Evolutionary conservation across 2,113 vertebrate species (phyloP).

Genomic region (Thalassoma bifasciatum): DNA sequence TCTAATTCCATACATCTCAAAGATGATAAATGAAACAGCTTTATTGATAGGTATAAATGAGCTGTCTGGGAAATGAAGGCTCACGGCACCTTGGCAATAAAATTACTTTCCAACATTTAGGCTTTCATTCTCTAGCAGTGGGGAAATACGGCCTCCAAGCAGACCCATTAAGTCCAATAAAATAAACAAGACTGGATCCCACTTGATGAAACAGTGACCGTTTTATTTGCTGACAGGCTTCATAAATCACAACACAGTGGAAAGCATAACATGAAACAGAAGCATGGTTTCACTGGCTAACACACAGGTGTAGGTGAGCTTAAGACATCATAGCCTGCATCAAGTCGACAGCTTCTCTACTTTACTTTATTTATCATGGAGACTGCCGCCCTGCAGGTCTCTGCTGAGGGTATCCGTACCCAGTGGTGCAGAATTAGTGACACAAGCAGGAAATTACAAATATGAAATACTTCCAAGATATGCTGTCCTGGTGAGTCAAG

Average conservation of each 20-base stretch:
- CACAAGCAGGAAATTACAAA: conserved; percentile 57
- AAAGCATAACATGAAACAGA: background rate
- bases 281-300: background rate
- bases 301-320: background rate
- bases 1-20: conserved; percentile 29
- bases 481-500: conserved; percentile 43
- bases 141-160: conserved; percentile 29
- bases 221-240: conserved; percentile 55
- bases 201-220: conserved; percentile 49
- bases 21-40: conserved; percentile 46
- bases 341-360: conserved; percentile 2
- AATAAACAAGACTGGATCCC: conserved; percentile 53
- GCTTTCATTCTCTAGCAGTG: conserved; percentile 34
- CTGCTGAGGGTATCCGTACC: conserved; percentile 20
- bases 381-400: background rate
- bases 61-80: conserved; percentile 46
- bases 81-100: conserved; percentile 52
- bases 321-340: conserved; percentile 4
- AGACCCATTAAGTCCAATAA: conserved; percentile 55
- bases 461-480: conserved; percentile 57
- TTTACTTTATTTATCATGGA: conserved; percentile 15
- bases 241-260: conserved; percentile 32
- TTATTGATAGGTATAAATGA: conserved; percentile 56
- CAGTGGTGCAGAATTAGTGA: conserved; percentile 26
- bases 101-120: conserved; percentile 37